Percentiles rank a stretch among this genome's conserved stretches.
Conservation (phyloP, 2,797 vertebrate species). For the Alcedo atthis region DNA sequence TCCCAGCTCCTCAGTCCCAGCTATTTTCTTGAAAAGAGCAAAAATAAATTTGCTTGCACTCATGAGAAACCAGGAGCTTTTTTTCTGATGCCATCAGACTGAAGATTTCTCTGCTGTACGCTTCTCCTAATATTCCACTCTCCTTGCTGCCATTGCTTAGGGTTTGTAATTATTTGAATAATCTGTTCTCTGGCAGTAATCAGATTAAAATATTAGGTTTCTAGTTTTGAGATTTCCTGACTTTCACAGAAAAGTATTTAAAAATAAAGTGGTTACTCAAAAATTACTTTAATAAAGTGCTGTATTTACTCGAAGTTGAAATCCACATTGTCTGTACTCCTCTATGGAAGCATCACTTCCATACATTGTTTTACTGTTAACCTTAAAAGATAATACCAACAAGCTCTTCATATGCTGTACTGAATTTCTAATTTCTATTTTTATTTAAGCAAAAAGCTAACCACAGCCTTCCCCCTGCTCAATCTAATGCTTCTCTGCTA, state of each 20-base stretch:
- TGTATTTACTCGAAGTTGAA: neutral
- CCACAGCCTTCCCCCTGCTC: neutral
- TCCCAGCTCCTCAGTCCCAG: neutral
- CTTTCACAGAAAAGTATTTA: neutral
- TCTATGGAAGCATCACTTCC: neutral
- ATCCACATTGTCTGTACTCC: neutral
- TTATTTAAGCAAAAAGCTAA: conserved; percentile 39
- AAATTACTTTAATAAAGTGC: neutral
- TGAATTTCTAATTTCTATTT: conserved; percentile 37
- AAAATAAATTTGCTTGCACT: neutral
- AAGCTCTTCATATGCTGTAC: conserved; percentile 18
- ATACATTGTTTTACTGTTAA: neutral
- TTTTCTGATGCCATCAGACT: neutral
- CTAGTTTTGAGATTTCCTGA: conserved; percentile 27
- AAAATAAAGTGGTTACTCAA: conserved; percentile 33
- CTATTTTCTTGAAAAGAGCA: neutral
- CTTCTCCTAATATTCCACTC: neutral
- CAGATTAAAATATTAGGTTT: conserved; percentile 63
- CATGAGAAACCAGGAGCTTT: conserved; percentile 14
- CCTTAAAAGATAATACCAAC: neutral
- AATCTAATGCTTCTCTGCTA: conserved; percentile 12
- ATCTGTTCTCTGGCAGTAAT: conserved; percentile 34
- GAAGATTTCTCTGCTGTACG: neutral
- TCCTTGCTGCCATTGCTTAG: neutral
- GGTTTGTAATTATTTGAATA: conserved; percentile 41